Evolutionary conservation across 2,113 vertebrate species (phyloP).

Genomic region (Salvelinus sp.): DNA sequence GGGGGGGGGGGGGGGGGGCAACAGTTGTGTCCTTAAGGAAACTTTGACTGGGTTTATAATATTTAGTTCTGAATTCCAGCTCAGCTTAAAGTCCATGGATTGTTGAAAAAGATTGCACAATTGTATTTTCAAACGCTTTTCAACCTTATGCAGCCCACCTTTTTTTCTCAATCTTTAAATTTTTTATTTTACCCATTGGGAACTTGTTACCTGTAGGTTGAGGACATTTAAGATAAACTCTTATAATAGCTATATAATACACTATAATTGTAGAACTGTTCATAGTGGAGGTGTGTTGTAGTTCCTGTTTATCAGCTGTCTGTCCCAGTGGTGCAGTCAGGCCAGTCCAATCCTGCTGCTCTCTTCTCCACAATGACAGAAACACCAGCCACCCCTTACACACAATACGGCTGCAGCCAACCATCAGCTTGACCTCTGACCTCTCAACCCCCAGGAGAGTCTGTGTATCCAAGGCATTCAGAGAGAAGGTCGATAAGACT

Average conservation of each 20-base stretch:
- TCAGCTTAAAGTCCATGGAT: slow-evolving; percentile 19
- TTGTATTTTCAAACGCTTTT: too few species aligned
- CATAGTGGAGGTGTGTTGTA: too few species aligned
- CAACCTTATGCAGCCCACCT: too few species aligned
- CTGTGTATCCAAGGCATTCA: not conserved
- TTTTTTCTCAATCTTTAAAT: too few species aligned
- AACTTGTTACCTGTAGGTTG: too few species aligned
- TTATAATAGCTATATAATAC: too few species aligned
- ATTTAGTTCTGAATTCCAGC: slow-evolving; percentile 12
- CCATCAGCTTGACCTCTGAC: not conserved
- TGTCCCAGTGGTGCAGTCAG: not conserved
- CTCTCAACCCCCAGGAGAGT: not conserved
- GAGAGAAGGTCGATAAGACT: not conserved
- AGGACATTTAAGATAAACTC: too few species aligned
- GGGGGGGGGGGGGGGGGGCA: too few species aligned
- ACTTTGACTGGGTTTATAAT: not conserved
- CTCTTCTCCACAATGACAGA: not conserved
- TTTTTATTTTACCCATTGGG: too few species aligned
- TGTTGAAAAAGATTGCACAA: not conserved
- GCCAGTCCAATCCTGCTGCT: not conserved
- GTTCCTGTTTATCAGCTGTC: not conserved
- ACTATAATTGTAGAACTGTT: too few species aligned
- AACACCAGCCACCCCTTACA: not conserved
- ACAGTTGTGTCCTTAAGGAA: too few species aligned
- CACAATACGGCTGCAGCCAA: not conserved